A percentile compares a stretch with the other conserved stretches of the same genome.
phyloP scores from a whole-genome alignment of 2,888 invertebrate species.

The Congeria kusceri region DNA sequence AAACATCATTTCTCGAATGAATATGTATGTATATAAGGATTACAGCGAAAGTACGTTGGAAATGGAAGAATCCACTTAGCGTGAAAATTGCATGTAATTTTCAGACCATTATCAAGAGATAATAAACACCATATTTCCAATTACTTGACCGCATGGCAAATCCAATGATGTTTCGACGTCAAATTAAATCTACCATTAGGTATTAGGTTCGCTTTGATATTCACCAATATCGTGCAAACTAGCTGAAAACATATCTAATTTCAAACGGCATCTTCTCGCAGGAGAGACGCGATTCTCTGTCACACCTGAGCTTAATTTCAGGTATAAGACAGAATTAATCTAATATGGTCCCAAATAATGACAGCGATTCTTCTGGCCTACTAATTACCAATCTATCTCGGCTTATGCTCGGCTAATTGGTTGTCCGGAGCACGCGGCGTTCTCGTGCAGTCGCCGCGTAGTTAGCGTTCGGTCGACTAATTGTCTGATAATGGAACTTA shows the following conservation, averaged over 20 bases:
- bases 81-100: not conserved
- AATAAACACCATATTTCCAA: not conserved
- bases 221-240: too few relatives aligned
- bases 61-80: too few relatives aligned
- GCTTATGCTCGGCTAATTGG: constrained; percentile 59
- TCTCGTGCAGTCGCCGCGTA: constrained; percentile 36
- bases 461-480: constrained; percentile 50
- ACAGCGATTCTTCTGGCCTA: constrained; percentile 33
- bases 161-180: too few relatives aligned
- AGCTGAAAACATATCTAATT: too few relatives aligned
- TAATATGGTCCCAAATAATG: constrained; percentile 35
- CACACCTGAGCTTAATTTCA: constrained; percentile 49
- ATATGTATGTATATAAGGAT: too few relatives aligned
- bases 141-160: too few relatives aligned
- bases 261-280: too few relatives aligned
- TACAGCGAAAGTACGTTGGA: too few relatives aligned
- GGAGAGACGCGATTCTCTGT: not conserved
- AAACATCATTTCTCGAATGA: too few relatives aligned
- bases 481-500: constrained; percentile 63
- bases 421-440: constrained; percentile 54
- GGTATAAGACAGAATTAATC: constrained; percentile 35
- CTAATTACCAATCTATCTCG: constrained; percentile 57
- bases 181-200: too few relatives aligned
- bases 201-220: too few relatives aligned
- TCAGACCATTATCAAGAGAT: constrained; percentile 2